phyloP scores from a whole-genome alignment of 2,797 vertebrate species.

The Poeciliopsis infans region DNA sequence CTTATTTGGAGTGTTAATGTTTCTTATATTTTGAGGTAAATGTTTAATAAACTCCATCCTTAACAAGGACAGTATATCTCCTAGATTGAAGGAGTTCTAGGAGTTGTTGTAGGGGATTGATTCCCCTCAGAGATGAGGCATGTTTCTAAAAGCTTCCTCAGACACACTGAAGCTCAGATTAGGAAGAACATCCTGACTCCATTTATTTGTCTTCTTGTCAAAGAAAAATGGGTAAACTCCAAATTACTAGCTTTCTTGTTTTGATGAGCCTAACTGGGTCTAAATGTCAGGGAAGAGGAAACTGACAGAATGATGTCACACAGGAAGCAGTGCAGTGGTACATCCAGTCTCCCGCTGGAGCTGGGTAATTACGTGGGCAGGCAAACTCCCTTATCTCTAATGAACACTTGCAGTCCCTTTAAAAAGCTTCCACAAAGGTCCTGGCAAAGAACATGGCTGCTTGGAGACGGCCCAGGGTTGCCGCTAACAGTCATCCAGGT shows the following conservation, averaged over 20 bases:
- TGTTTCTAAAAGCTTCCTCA: not conserved
- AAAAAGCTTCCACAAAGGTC: constrained; percentile 72
- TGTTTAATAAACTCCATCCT: not conserved
- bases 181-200: constrained; percentile 20
- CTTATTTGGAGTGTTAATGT: not conserved
- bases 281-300: constrained; percentile 59
- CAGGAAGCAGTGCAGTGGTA: constrained; percentile 63
- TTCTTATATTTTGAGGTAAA: not conserved
- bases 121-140: not conserved
- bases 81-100: not conserved
- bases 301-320: constrained; percentile 53
- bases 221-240: constrained; percentile 24
- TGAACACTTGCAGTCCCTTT: constrained; percentile 79
- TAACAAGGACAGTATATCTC: not conserved
- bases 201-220: constrained; percentile 45
- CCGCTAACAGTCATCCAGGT: constrained; percentile 27
- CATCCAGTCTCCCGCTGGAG: constrained; percentile 65
- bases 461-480: not conserved
- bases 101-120: not conserved
- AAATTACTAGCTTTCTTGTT: constrained; percentile 32
- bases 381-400: constrained; percentile 83
- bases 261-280: constrained; percentile 60
- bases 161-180: not conserved
- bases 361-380: constrained; percentile 75
- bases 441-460: constrained; percentile 29